These are phyloP conservation scores for Charina bottae DNA, from an alignment of 2,113 vertebrate genomes.

Conservation along the genomic window DNA sequence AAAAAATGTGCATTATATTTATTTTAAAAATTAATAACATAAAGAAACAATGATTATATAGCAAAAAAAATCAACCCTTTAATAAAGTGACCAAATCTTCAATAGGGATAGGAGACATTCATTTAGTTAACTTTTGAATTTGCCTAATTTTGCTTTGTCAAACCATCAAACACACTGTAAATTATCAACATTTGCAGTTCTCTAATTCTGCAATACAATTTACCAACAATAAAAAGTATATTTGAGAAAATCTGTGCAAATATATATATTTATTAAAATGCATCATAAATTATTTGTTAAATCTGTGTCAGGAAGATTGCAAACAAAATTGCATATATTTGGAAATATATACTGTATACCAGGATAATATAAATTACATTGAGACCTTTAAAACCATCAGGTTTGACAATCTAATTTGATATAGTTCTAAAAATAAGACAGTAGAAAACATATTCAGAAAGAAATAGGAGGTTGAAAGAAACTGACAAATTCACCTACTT, in stretches of 20 bases:
- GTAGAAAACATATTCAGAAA: neutral
- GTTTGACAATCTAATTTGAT: neutral
- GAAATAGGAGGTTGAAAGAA: neutral
- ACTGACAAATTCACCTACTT: neutral
- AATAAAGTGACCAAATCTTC: neutral
- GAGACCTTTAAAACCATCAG: neutral
- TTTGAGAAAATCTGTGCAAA: neutral
- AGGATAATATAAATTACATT: neutral
- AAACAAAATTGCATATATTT: neutral
- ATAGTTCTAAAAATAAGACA: neutral
- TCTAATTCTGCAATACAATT: neutral
- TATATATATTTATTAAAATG: neutral
- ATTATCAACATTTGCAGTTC: neutral
- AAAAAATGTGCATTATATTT: neutral
- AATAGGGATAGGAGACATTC: neutral
- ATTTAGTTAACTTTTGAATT: neutral
- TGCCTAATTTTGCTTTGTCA: neutral
- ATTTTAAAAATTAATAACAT: neutral
- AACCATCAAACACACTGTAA: neutral
- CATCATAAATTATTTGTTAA: neutral
- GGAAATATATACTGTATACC: neutral
- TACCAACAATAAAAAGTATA: neutral
- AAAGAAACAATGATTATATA: neutral
- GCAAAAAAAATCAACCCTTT: neutral
- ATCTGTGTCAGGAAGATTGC: neutral